Conservation (phyloP, 2,797 vertebrate species). For the Champsocephalus gunnari region DNA sequence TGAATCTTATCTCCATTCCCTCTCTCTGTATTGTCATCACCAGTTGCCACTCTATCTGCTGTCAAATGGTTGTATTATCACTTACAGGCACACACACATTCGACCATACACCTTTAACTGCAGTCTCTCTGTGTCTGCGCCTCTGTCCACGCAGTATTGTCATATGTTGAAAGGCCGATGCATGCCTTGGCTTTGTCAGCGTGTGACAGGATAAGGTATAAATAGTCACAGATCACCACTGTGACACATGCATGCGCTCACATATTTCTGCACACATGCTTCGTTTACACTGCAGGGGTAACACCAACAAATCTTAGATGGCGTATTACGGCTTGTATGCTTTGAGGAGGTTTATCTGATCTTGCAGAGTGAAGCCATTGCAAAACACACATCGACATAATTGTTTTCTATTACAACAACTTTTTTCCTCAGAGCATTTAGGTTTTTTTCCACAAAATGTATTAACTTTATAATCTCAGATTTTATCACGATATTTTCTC, state of each 20-base stretch:
- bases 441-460: too few species aligned
- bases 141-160: constrained; percentile 34
- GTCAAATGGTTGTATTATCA: constrained; percentile 47
- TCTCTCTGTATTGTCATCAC: constrained; percentile 10
- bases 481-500: too few species aligned
- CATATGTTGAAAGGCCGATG: constrained; percentile 42
- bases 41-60: constrained; percentile 19
- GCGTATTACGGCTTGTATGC: too few species aligned
- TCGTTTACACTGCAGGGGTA: too few species aligned
- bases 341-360: too few species aligned
- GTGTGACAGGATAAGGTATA: constrained; percentile 53
- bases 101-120: neutral
- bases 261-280: constrained; percentile 17
- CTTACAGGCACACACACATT: constrained; percentile 15
- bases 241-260: constrained; percentile 6
- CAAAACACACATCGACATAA: too few species aligned
- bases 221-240: constrained; percentile 57
- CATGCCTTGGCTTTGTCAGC: constrained; percentile 35
- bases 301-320: neutral
- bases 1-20: neutral
- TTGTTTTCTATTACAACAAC: too few species aligned
- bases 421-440: too few species aligned
- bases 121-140: constrained; percentile 5
- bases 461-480: too few species aligned
- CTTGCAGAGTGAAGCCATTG: too few species aligned